Evolutionary conservation across 2,113 vertebrate species (phyloP).

Genomic region (Percina caprodes): DNA sequence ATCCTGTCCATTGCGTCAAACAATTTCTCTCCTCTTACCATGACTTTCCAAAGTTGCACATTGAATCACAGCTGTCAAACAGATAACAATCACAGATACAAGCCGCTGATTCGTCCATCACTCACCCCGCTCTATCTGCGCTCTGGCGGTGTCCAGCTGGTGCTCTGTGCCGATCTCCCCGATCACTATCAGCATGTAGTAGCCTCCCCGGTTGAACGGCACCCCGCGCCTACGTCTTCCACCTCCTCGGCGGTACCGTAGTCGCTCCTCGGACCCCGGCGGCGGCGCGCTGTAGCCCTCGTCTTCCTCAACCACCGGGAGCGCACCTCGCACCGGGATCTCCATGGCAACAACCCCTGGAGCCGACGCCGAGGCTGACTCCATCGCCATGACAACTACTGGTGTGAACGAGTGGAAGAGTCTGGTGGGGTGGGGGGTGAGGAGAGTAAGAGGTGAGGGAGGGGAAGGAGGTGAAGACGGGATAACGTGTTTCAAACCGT

Average conservation of each 20-base stretch:
- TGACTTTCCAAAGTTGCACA: neutral
- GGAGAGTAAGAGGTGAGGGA: neutral
- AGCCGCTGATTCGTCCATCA: neutral
- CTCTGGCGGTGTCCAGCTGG: slow-evolving; percentile 87
- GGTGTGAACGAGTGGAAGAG: slow-evolving; percentile 54
- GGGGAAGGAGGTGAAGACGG: too few relatives aligned
- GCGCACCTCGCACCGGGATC: slow-evolving; percentile 82
- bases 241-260: slow-evolving; percentile 74
- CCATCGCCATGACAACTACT: slow-evolving; percentile 93
- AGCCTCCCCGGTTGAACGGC: slow-evolving; percentile 76
- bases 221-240: slow-evolving; percentile 64
- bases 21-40: neutral
- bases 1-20: slow-evolving; percentile 58
- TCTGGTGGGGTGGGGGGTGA: slow-evolving; percentile 24
- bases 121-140: slow-evolving; percentile 93
- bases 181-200: slow-evolving; percentile 92
- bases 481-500: too few relatives aligned
- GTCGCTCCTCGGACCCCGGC: slow-evolving; percentile 69
- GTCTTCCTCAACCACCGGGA: slow-evolving; percentile 79
- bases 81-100: neutral
- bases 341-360: slow-evolving; percentile 89
- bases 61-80: neutral
- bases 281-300: slow-evolving; percentile 65
- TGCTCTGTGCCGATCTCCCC: slow-evolving; percentile 91
- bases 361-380: slow-evolving; percentile 80